phyloP scores from a whole-genome alignment of 2,888 invertebrate genomes.

The Cryptus viduatorius region DNA sequence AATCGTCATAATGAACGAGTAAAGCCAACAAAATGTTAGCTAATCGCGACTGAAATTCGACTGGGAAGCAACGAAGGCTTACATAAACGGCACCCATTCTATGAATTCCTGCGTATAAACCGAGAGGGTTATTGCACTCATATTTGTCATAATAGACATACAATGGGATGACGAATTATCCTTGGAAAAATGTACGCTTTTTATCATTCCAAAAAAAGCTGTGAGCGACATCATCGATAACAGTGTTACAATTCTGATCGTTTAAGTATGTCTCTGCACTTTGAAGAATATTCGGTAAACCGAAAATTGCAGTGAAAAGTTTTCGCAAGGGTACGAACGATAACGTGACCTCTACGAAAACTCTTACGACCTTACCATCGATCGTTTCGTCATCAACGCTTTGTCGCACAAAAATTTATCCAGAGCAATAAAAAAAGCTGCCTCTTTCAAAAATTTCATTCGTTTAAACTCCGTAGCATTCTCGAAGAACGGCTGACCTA shows the following conservation, averaged over 20 bases:
- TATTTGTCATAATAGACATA: slow-evolving; percentile 59
- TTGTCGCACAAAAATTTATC: slow-evolving; percentile 40
- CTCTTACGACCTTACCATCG: neutral
- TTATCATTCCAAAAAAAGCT: slow-evolving; percentile 52
- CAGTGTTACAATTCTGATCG: neutral
- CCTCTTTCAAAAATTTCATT: neutral
- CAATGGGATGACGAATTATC: slow-evolving; percentile 55
- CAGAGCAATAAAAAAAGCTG: slow-evolving; percentile 7
- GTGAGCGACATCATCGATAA: slow-evolving; percentile 46
- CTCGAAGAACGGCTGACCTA: neutral
- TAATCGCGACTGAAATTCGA: slow-evolving; percentile 43
- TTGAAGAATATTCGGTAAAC: slow-evolving; percentile 1
- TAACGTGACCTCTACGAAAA: slow-evolving; percentile 32
- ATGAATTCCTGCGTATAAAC: slow-evolving; percentile 53
- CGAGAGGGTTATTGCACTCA: slow-evolving; percentile 61
- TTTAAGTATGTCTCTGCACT: slow-evolving; percentile 1
- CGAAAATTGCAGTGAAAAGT: slow-evolving; percentile 45
- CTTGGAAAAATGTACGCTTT: slow-evolving; percentile 13
- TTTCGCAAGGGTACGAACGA: slow-evolving; percentile 41
- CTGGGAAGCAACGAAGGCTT: slow-evolving; percentile 58
- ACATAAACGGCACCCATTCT: slow-evolving; percentile 55
- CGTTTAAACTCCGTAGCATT: neutral
- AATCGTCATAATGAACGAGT: slow-evolving; percentile 54
- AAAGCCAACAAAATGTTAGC: slow-evolving; percentile 52
- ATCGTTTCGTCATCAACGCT: slow-evolving; percentile 38